Base-by-base conservation (phyloP, 2,113 vertebrate genomes). In the Notothenia coriiceps region DNA sequence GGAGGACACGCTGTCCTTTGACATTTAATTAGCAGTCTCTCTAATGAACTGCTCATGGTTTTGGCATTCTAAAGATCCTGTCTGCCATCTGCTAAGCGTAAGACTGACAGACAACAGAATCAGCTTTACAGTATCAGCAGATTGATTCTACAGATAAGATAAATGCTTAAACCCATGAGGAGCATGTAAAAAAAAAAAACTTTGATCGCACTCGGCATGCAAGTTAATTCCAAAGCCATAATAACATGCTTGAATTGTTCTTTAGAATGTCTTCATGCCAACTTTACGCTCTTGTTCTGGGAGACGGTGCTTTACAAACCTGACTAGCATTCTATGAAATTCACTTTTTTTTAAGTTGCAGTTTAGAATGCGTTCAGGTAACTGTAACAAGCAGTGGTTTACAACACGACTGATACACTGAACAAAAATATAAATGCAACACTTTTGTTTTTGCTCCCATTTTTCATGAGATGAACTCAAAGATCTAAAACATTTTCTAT, bases 1-100 rank as follows among this genome's bases (percentile, higher is more conserved):
- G 6, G 54, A 67, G 52, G 51, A 49, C 52, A 7, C 8, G 20
- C 59, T 60, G 51, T 73, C 59, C 57, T 72, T 63, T 69, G 40
- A 69, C 52, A 15, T 61, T 47, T 61, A 54, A 25, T 29, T 47
- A 47, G 10, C 40, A 14, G 20, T 44, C 50, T 64, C 20, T 74
- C n/a, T 43, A 20, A 54, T 35, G 29, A 47, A 35, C 25, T 35
- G 11, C 33, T 43, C 6, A 35, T 17, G 6, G 55, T 64, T 25
- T 25, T 50, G 56, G 66, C 11, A 8, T 11, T 25, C 46, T 40
- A 47, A 33, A 70, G 65, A n/a, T 44, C 1, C 18, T 18, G 20
- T 17, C 35, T 64, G 57, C 49, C 40, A 11, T 63, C 11, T 69
- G 17, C 22, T 74, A 14, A 14, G 3, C 3, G 12, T 49, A 5